These are phyloP conservation scores for Drosophila subobscura DNA, from an alignment of 1,140 invertebrate species.

Conservation along the genomic window DNA sequence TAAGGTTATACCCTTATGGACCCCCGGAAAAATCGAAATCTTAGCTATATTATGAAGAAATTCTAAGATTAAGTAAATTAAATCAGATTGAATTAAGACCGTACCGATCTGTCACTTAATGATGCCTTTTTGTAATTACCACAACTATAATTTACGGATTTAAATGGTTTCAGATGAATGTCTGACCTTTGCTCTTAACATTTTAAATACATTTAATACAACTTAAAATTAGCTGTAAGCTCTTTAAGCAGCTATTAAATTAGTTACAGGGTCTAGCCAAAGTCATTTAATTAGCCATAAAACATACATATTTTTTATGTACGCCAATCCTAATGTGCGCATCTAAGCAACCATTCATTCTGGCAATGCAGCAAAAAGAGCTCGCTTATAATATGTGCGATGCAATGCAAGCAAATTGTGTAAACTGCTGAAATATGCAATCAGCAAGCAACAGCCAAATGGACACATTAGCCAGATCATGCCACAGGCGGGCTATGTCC, in stretches of 20 bases:
- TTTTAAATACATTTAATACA: conserved; percentile 25
- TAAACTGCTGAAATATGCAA: conserved; percentile 58
- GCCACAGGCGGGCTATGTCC: conserved; percentile 15
- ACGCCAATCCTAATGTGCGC: conserved; percentile 12
- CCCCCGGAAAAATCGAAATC: too few relatives aligned
- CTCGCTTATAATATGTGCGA: conserved; percentile 40
- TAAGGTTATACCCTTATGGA: too few relatives aligned
- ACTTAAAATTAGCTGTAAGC: conserved; percentile 29
- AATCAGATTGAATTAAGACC: too few relatives aligned
- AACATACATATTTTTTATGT: conserved; percentile 18
- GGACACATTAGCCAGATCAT: conserved; percentile 55
- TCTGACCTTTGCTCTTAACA: conserved; percentile 9
- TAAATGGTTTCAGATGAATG: not conserved
- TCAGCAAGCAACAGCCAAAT: conserved; percentile 49
- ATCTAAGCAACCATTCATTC: conserved; percentile 13
- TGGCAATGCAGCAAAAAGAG: conserved; percentile 1
- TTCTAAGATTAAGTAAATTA: too few relatives aligned
- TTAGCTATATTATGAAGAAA: too few relatives aligned
- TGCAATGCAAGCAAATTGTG: conserved; percentile 35
- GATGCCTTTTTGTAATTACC: not conserved
- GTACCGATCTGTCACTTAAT: too few relatives aligned
- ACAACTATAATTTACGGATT: not conserved
- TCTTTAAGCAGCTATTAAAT: conserved; percentile 26
- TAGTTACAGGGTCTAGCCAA: conserved; percentile 16
- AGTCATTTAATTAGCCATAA: conserved; percentile 31